These are phyloP conservation scores for Catocala nupta DNA, from an alignment of 2,888 invertebrate species.

Conservation along the genomic window DNA sequence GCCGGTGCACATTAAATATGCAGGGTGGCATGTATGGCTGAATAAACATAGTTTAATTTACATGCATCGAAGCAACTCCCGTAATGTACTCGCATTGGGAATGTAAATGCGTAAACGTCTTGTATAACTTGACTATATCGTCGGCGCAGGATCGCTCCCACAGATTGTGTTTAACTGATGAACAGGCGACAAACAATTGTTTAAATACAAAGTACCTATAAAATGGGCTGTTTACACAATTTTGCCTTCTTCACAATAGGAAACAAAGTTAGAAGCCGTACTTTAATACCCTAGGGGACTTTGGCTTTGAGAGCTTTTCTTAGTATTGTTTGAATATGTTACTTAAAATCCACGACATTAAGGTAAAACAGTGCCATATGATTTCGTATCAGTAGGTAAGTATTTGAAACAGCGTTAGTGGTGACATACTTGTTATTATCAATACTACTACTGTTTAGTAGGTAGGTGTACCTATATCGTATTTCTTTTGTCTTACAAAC, in stretches of 20 bases:
- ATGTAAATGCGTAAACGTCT: conserved; percentile 78
- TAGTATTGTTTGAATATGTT: not conserved
- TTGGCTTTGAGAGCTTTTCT: conserved; percentile 4
- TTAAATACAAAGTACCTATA: conserved; percentile 36
- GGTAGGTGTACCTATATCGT: conserved; percentile 18
- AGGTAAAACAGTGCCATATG: no score
- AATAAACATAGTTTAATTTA: conserved; percentile 85
- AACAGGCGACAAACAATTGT: conserved; percentile 40
- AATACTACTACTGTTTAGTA: conserved; percentile 5
- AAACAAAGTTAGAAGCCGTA: conserved; percentile 16
- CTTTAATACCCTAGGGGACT: not conserved
- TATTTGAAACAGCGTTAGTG: not conserved
- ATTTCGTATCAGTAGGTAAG: not conserved
- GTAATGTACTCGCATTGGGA: conserved; percentile 82
- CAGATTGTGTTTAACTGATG: conserved; percentile 52
- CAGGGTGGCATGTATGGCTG: conserved; percentile 80
- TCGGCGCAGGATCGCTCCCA: conserved; percentile 60
- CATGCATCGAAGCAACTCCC: conserved; percentile 84
- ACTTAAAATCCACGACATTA: no score
- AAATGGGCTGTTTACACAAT: conserved; percentile 17
- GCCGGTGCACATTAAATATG: conserved; percentile 74
- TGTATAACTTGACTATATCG: conserved; percentile 65
- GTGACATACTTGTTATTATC: not conserved
- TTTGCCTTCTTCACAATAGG: conserved; percentile 27
- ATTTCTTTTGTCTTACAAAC: conserved; percentile 53